Evolutionary conservation across 2,113 vertebrate genomes (phyloP).

Genomic region (Eudyptes chrysolophus): DNA sequence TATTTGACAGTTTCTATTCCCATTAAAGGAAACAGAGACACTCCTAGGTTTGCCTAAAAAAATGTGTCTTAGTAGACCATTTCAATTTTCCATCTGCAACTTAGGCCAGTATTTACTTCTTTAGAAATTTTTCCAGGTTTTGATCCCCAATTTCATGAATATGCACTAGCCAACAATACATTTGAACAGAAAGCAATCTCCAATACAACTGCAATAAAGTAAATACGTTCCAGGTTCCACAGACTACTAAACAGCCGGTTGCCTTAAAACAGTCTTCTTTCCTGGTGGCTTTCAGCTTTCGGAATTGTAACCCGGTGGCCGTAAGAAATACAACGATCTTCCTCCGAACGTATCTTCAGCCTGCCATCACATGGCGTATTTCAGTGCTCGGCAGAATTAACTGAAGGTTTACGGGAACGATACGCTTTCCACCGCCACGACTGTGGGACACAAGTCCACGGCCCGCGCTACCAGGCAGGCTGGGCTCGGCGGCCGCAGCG

Average conservation of each 20-base stretch:
- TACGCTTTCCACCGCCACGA: background rate
- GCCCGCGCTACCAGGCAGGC: background rate
- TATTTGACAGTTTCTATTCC: background rate
- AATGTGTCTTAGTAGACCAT: accelerated
- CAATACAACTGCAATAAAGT: accelerated
- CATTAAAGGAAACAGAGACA: background rate
- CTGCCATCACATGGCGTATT: accelerated
- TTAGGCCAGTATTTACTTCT: background rate
- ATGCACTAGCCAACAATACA: accelerated
- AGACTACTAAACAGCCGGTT: no score
- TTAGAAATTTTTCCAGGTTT: background rate
- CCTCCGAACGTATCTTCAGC: background rate
- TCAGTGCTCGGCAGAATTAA: no score
- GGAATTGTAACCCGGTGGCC: background rate
- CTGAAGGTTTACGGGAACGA: accelerated
- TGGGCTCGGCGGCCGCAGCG: background rate
- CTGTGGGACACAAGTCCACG: no score
- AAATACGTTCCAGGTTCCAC: accelerated
- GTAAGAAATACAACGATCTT: accelerated
- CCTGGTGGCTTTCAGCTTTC: background rate
- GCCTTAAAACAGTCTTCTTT: accelerated
- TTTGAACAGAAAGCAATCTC: background rate
- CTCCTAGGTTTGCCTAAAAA: background rate
- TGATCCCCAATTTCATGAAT: accelerated
- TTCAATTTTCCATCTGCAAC: background rate